Evolutionary conservation across 2,797 vertebrate species (phyloP).

Genomic region (Eutrigla gurnardus): DNA sequence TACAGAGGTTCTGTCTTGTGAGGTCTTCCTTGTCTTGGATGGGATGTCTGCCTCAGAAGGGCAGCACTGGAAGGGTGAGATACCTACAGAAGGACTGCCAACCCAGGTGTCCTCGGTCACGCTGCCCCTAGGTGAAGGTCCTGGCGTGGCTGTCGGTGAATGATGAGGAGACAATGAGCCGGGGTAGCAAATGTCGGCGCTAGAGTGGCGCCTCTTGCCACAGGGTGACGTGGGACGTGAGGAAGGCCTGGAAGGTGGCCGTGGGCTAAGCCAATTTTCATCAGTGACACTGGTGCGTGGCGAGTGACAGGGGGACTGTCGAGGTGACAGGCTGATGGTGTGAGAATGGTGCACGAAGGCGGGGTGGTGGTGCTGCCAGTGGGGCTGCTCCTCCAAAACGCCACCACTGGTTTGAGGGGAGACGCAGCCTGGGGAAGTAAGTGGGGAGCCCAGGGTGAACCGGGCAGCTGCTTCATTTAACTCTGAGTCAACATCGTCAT

Average conservation of each 20-base stretch:
- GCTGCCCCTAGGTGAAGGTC: slow-evolving; percentile 95
- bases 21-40: slow-evolving; percentile 97
- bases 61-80: slow-evolving; percentile 93
- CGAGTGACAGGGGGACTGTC: slow-evolving; percentile 97
- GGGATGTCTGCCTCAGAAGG: slow-evolving; percentile 96
- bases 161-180: slow-evolving; percentile 94
- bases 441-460: slow-evolving; percentile 94
- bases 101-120: slow-evolving; percentile 97
- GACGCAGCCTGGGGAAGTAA: slow-evolving; percentile 91
- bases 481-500: slow-evolving; percentile 98
- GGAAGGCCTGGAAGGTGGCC: slow-evolving; percentile 94
- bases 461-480: slow-evolving; percentile 97
- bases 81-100: slow-evolving; percentile 86
- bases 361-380: slow-evolving; percentile 88
- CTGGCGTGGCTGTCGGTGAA: slow-evolving; percentile 95
- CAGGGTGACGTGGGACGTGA: slow-evolving; percentile 97
- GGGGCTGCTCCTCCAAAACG: slow-evolving; percentile 87
- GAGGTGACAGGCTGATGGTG: slow-evolving; percentile 90
- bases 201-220: slow-evolving; percentile 97
- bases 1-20: slow-evolving; percentile 92
- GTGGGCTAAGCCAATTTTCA: slow-evolving; percentile 98
- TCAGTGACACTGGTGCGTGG: slow-evolving; percentile 97
- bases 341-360: slow-evolving; percentile 78
- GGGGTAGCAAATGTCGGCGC: slow-evolving; percentile 95
- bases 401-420: slow-evolving; percentile 89